Conservation (phyloP, 2,113 vertebrate genomes). For the Gallinago media region DNA sequence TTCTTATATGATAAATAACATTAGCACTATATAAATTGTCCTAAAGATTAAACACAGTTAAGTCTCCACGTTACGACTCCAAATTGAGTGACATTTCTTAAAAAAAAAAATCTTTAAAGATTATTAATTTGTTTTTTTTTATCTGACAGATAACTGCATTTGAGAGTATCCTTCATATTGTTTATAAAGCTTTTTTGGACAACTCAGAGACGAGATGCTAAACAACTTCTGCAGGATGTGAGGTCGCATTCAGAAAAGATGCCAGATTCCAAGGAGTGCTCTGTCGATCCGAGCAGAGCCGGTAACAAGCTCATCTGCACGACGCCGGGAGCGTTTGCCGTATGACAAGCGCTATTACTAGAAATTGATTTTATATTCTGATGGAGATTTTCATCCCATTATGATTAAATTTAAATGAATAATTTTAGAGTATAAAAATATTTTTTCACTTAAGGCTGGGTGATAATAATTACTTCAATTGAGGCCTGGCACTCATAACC, state of each 20-base stretch:
- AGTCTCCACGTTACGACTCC: background rate
- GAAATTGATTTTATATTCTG: background rate
- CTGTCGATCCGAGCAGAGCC: background rate
- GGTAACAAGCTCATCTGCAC: background rate
- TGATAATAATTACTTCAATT: background rate
- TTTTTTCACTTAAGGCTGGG: background rate
- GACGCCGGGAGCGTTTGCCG: rapidly evolving
- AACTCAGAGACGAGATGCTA: background rate
- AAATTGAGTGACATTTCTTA: background rate
- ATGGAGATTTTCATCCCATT: background rate
- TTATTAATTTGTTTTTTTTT: background rate
- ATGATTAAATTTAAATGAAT: background rate
- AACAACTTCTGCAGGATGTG: background rate
- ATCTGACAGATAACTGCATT: background rate
- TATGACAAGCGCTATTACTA: background rate
- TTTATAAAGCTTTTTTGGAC: background rate
- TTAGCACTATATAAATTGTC: background rate
- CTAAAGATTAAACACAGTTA: background rate
- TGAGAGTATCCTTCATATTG: background rate
- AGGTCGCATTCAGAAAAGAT: background rate
- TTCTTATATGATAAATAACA: background rate
- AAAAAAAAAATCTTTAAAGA: background rate
- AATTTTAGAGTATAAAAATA: background rate
- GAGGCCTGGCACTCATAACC: slow-evolving; percentile 4
- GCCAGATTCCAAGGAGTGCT: background rate